Evolutionary conservation across 2,797 vertebrate species (phyloP), one percentile per base, ranked within the genome.

Genomic region (Periophthalmus magnuspinnatus): DNA sequence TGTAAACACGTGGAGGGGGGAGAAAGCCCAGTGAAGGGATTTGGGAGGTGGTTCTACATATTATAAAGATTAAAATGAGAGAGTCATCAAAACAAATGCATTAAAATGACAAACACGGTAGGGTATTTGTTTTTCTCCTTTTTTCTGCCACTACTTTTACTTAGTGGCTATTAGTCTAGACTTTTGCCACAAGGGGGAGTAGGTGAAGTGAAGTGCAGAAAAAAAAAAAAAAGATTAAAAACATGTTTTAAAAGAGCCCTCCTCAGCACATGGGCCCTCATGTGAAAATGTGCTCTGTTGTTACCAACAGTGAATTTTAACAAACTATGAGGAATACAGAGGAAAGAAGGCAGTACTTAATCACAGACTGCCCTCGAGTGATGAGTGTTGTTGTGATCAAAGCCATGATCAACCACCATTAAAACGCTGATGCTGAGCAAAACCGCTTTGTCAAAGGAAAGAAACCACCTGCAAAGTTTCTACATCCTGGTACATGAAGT

Each of bases 141-240:
- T 45, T 45, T 45, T 14, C 41, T 45, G 14, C 41, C 58, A n/a
- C 48, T 5, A 73, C 36, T 63, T 38, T 68, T 8, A 62, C 6
- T 5, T 48, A 19, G 1, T 75, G 0, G 9, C 6, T 45, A 62
- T 11, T 65, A 17, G 24, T 57, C 24, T 57, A 32, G 3, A 57
- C 65, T 77, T 75, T 75, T 72, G 58, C 90, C 91, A 92, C 89
- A 89, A 92, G 91, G 85, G 86, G 91, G 91, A 81, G 90, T 84
- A 65, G 59, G 80, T 76, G 83, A 81, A 68, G 71, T 71, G 48
- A 81, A 79, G 36, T 22, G 17, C 50, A 76, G 13, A 34, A n/a
- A n/a, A n/a, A 47, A 85, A 81, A 85, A 4, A 13, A 45, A 50
- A 72, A 81, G 60, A 86, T 80, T 80, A 62, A 81, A 86, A 89